phyloP scores from a whole-genome alignment of 2,888 invertebrate genomes.

The Andricus curvator region DNA sequence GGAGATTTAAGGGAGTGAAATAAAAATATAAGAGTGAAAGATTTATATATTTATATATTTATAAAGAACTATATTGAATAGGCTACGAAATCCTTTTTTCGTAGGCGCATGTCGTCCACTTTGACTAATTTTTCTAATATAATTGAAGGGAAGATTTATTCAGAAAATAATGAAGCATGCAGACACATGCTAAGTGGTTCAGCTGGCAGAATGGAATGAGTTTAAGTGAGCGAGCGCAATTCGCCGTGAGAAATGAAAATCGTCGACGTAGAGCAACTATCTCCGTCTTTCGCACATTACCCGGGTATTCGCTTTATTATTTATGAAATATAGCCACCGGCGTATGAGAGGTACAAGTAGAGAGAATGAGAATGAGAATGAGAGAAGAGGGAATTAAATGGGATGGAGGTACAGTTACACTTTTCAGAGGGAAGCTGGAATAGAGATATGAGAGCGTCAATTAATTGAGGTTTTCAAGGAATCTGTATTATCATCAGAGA shows the following conservation, averaged over 20 bases:
- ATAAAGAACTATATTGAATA: too few species aligned
- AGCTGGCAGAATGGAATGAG: constrained; percentile 49
- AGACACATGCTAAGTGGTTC: constrained; percentile 34
- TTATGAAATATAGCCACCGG: constrained; percentile 53
- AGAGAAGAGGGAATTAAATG: background rate
- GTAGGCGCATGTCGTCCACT: too few species aligned
- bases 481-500: too few species aligned
- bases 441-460: background rate
- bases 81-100: too few species aligned
- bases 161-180: background rate
- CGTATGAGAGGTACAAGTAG: constrained; percentile 19
- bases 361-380: background rate
- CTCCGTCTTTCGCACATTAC: constrained; percentile 46
- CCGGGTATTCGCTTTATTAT: constrained; percentile 58
- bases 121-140: background rate
- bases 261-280: constrained; percentile 47
- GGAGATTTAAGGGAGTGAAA: too few species aligned
- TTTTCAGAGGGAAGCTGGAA: constrained; percentile 37
- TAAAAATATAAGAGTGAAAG: too few species aligned
- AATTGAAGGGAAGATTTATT: background rate
- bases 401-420: background rate
- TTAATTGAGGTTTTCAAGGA: too few species aligned
- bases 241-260: constrained; percentile 60
- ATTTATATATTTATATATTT: too few species aligned
- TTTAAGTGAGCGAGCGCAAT: constrained; percentile 48